A percentile compares a stretch with the other conserved stretches of the same genome.
Evolutionary conservation across 92 coral and sea anemone genomes (phyloP).

Genomic region (Metridium senile): DNA sequence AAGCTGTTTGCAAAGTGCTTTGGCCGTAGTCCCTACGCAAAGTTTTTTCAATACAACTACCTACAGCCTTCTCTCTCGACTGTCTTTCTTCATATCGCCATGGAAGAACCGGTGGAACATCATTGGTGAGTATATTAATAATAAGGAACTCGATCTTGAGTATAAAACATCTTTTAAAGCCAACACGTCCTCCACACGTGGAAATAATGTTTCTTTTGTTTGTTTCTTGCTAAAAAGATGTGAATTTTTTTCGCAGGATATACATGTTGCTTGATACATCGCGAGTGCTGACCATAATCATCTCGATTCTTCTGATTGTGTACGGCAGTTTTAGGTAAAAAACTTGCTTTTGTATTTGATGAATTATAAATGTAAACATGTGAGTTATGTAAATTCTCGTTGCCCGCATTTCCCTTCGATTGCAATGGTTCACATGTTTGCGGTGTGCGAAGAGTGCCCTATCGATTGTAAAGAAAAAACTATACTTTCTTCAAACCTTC

Average conservation of each 20-base stretch:
- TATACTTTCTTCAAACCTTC: too few relatives aligned
- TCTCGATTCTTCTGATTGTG: constrained; percentile 87
- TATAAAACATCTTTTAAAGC: not conserved
- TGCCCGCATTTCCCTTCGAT: not conserved
- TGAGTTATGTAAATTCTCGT: not conserved
- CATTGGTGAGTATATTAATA: constrained; percentile 54
- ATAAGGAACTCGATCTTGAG: not conserved
- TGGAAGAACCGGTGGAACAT: constrained; percentile 67
- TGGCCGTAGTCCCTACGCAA: too few relatives aligned
- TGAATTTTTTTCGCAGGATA: constrained; percentile 61
- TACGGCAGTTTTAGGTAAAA: constrained; percentile 94
- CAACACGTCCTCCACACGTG: constrained; percentile 1
- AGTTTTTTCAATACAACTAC: too few relatives aligned
- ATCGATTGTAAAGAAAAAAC: too few relatives aligned
- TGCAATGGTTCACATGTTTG: not conserved
- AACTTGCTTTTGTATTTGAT: not conserved
- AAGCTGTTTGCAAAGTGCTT: not conserved
- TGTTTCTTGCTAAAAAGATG: not conserved
- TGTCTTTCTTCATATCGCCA: constrained; percentile 6
- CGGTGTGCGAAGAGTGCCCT: too few relatives aligned
- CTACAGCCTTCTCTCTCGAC: too few relatives aligned
- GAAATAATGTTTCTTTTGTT: not conserved
- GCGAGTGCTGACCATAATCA: constrained; percentile 78
- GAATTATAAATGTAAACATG: not conserved
- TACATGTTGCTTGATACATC: constrained; percentile 87